These are phyloP conservation scores for Anticlea derivata DNA, from an alignment of 2,888 invertebrate species.

Conservation along the genomic window DNA sequence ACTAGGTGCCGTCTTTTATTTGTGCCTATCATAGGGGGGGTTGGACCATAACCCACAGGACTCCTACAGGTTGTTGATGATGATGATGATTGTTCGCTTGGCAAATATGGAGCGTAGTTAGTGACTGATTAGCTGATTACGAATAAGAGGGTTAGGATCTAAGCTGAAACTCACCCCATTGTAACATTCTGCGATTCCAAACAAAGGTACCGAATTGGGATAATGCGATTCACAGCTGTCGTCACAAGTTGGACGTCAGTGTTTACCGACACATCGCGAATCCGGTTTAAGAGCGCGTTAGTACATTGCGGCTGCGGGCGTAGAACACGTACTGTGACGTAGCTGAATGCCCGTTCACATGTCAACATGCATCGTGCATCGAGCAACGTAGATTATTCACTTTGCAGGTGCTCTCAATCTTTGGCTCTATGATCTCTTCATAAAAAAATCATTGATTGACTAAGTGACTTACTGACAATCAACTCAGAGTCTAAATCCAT, in stretches of 20 bases:
- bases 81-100: too few relatives aligned
- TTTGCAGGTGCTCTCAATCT: slow-evolving; percentile 18
- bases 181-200: slow-evolving; percentile 58
- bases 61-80: too few relatives aligned
- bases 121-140: too few relatives aligned
- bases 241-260: slow-evolving; percentile 52
- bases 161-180: slow-evolving; percentile 51
- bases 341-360: slow-evolving; percentile 10
- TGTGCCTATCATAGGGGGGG: too few relatives aligned
- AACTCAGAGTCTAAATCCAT: too few relatives aligned
- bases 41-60: too few relatives aligned
- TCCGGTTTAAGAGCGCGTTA: background rate
- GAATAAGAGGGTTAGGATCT: too few relatives aligned
- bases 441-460: too few relatives aligned
- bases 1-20: too few relatives aligned
- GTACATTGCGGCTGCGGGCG: slow-evolving; percentile 26
- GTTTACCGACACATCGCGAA: slow-evolving; percentile 54
- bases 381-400: slow-evolving; percentile 3
- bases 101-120: too few relatives aligned
- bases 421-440: slow-evolving; percentile 2
- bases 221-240: slow-evolving; percentile 65
- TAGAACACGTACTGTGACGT: slow-evolving; percentile 26
- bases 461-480: too few relatives aligned
- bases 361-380: slow-evolving; percentile 3
- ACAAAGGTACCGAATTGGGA: slow-evolving; percentile 56